phyloP scores from a whole-genome alignment of 2,113 vertebrate genomes.

The Hystrix brachyura region DNA sequence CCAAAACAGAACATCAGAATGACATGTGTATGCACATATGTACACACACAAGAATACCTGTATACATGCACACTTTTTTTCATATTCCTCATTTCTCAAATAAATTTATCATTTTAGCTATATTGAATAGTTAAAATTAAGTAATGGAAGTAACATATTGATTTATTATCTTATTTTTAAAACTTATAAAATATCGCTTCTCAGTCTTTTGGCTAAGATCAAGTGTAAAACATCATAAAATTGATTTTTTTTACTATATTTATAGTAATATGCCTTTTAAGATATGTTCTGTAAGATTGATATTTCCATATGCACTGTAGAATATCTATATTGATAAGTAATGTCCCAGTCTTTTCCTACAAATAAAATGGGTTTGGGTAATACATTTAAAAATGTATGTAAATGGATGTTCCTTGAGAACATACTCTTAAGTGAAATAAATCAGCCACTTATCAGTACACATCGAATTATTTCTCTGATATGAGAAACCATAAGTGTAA shows the following conservation, averaged over 20 bases:
- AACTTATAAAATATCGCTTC: background rate
- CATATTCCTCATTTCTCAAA: background rate
- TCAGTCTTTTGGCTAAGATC: no score
- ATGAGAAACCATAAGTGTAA: no score
- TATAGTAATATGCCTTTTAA: background rate
- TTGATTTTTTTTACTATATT: background rate
- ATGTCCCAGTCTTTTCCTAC: background rate
- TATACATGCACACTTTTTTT: background rate
- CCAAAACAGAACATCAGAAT: background rate
- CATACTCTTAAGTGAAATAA: no score
- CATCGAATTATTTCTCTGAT: no score
- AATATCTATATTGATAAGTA: background rate
- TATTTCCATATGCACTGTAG: background rate
- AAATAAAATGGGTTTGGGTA: background rate
- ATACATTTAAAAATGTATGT: constrained; percentile 18
- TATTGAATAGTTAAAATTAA: constrained; percentile 29
- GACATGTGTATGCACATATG: background rate
- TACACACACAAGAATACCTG: background rate
- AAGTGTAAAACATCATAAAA: background rate
- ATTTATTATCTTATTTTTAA: constrained; percentile 26
- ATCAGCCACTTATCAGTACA: no score
- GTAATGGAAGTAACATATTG: background rate
- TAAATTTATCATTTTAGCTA: constrained; percentile 26
- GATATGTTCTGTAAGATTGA: background rate
- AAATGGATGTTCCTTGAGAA: no score